Conservation (phyloP, 2,888 invertebrate genomes). For the Zele albiditarsus region DNA sequence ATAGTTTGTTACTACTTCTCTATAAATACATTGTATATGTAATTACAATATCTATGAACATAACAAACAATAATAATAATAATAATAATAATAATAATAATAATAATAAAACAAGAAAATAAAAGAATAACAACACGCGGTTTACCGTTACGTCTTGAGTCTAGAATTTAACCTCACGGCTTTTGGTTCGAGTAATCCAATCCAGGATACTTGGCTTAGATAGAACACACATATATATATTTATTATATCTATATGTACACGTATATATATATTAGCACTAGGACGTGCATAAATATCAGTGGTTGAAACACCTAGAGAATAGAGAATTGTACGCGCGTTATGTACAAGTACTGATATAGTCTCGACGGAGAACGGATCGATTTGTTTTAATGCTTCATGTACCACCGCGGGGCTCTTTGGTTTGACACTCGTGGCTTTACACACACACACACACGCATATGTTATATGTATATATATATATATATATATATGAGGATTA, state of each 20-base stretch:
- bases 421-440: neutral
- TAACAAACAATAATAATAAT: slow-evolving; percentile 4
- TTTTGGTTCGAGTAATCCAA: slow-evolving; percentile 10
- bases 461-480: neutral
- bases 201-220: slow-evolving; percentile 21
- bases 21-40: neutral
- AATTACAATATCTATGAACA: neutral
- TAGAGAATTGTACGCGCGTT: slow-evolving; percentile 4
- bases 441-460: neutral
- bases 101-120: neutral
- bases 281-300: slow-evolving; percentile 4
- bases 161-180: slow-evolving; percentile 16
- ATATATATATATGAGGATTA: neutral
- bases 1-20: neutral
- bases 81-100: neutral
- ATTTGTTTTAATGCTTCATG: slow-evolving; percentile 42
- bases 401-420: neutral
- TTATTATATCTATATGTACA: neutral
- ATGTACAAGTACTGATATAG: slow-evolving; percentile 27
- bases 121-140: neutral
- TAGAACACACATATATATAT: neutral
- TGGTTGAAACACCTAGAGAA: slow-evolving; percentile 25
- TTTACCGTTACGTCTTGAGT: slow-evolving; percentile 18
- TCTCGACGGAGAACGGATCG: slow-evolving; percentile 33
- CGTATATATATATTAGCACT: slow-evolving; percentile 7